Evolutionary conservation across 2,888 invertebrate species (phyloP).

Genomic region (Tupiocoris notatus): DNA sequence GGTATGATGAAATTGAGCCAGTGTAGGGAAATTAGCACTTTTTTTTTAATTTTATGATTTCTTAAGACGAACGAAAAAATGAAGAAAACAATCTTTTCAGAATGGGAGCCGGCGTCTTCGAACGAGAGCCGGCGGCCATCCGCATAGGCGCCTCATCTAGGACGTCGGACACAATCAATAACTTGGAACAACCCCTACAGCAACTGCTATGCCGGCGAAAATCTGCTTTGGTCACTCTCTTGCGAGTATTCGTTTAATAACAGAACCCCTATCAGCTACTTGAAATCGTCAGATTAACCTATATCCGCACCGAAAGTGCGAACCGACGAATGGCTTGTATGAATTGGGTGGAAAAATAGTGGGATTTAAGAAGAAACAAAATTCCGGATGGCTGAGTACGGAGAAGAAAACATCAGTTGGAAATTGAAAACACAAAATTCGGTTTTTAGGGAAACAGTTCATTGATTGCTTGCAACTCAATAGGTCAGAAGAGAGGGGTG

Average conservation of each 20-base stretch:
- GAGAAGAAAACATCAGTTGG: not conserved
- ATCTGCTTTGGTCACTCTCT: not conserved
- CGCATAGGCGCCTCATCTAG: slow-evolving; percentile 31
- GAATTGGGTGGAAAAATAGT: no score
- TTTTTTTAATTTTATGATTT: no score
- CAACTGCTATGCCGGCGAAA: no score
- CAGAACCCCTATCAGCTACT: not conserved
- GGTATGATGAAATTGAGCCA: no score
- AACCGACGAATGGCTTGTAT: no score
- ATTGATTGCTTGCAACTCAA: slow-evolving; percentile 24
- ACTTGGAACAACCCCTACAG: not conserved
- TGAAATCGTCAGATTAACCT: not conserved
- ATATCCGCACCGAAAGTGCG: not conserved
- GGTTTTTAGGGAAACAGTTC: not conserved
- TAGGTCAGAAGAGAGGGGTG: slow-evolving; percentile 25
- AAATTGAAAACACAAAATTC: not conserved
- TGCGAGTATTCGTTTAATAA: not conserved
- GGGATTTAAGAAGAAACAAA: no score
- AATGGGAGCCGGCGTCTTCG: slow-evolving; percentile 23
- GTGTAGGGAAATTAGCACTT: no score
- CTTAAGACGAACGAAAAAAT: no score
- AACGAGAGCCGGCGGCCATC: slow-evolving; percentile 5
- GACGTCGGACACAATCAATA: slow-evolving; percentile 21
- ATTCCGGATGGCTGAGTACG: not conserved
- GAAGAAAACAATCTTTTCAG: no score